Evolutionary conservation across 2,797 vertebrate species (phyloP), one percentile per base, ranked within the genome.

Genomic region (Sciurus carolinensis): DNA sequence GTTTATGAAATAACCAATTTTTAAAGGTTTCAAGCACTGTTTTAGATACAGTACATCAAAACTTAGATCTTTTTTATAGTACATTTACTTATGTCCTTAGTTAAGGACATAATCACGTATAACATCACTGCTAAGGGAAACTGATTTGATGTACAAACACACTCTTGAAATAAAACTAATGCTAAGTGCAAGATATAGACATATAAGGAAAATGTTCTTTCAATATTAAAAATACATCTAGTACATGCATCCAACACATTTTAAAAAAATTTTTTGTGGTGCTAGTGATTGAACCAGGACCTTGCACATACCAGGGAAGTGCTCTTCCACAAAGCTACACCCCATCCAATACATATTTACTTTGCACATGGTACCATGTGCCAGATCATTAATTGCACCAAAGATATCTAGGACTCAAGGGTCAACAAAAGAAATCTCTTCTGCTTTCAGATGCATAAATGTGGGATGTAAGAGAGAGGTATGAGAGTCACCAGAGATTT

Each of bases 1-100:
- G 18, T 80, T 84, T 80, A 76, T 44, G 6, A 92, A 92, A 75
- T 94, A 79, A 24, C 54, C 47, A 15, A 92, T 87, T 91, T 85
- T 26, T 87, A 81, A 72, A 80, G 62, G 22, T 42, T 87, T 92
- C 73, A 92, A 94, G 59, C 9, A 88, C 5, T 81, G 18, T 39
- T 66, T 94, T 20, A 72, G 69, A 91, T 54, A 76, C 5, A 66
- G 14, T 54, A 66, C 4, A 89, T 47, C 73, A 77, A 20, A 87
- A 69, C 71, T 84, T 52, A 77, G 83, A 18, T 50, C 7, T 90
- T 92, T 90, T 92, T 42, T 44, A 52, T 15, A 47, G 17, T 71
- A 6, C 67, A 72, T 71, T 90, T 88, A 28, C 79, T 66, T 97
- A 77, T 69, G 54, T 44, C 14, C 11, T 87, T 80, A 7, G 47